These are phyloP conservation scores for Struthidea cinerea DNA, from an alignment of 2,113 vertebrate species.

Conservation along the genomic window DNA sequence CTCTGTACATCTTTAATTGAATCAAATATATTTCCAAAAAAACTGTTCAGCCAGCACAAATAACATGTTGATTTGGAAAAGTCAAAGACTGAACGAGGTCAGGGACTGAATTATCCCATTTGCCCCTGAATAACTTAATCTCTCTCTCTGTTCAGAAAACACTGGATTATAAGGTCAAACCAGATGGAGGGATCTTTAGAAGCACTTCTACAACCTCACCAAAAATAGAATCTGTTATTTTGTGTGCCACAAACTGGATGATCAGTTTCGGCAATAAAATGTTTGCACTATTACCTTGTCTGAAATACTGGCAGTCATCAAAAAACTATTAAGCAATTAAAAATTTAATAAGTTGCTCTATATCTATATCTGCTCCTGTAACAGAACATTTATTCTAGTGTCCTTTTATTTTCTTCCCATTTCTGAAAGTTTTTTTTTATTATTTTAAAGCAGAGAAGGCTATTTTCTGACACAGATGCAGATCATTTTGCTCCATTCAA, in stretches of 20 bases:
- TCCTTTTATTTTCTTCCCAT: not conserved
- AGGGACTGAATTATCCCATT: conserved; percentile 66
- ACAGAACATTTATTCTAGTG: not conserved
- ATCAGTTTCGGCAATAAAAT: conserved; percentile 49
- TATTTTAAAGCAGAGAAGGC: not conserved
- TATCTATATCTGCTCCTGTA: not conserved
- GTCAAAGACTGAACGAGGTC: conserved; percentile 43
- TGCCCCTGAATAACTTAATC: conserved; percentile 64
- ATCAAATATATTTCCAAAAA: conserved; percentile 31
- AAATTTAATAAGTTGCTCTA: not conserved
- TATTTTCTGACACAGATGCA: not conserved
- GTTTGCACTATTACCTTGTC: not conserved
- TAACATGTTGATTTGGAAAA: conserved; percentile 59
- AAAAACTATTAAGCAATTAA: too few relatives aligned
- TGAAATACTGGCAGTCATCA: not conserved
- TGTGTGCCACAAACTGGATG: not conserved
- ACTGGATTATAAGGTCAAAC: conserved; percentile 72
- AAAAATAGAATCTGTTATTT: conserved; percentile 49
- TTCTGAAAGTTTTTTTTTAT: too few relatives aligned
- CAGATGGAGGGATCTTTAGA: conserved; percentile 55
- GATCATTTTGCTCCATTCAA: not conserved
- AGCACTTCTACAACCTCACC: conserved; percentile 43
- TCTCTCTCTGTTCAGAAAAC: conserved; percentile 63
- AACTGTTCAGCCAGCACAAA: conserved; percentile 56
- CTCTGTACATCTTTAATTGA: conserved; percentile 30